Evolutionary conservation across 1,140 invertebrate species (phyloP).

Genomic region (Lasioglossum baleicum): DNA sequence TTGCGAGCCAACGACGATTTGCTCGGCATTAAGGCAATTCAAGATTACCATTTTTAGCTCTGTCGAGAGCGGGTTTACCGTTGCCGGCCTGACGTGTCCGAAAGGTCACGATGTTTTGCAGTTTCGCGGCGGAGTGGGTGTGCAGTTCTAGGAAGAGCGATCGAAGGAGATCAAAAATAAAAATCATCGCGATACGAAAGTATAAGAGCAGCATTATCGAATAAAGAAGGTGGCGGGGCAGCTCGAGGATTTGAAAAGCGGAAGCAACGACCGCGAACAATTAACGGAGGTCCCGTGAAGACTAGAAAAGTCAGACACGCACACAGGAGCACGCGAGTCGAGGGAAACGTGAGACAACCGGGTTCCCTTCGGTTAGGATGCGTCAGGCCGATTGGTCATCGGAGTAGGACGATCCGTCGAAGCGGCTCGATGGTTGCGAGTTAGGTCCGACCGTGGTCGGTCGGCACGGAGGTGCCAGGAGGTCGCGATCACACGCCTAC

Average conservation of each 20-base stretch:
- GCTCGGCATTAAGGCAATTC: background rate
- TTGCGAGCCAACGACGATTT: constrained; percentile 1
- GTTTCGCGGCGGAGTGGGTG: background rate
- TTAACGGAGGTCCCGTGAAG: background rate
- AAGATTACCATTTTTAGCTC: background rate
- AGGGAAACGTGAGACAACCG: constrained; percentile 60
- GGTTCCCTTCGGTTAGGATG: constrained; percentile 47
- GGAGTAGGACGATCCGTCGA: constrained; percentile 58
- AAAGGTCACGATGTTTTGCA: constrained; percentile 14
- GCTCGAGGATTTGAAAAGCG: background rate
- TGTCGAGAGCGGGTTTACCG: background rate
- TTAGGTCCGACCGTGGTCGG: constrained; percentile 22
- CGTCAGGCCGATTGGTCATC: constrained; percentile 66
- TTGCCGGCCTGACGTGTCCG: background rate
- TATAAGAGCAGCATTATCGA: too few relatives aligned
- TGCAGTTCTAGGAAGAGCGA: background rate
- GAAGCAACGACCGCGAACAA: background rate
- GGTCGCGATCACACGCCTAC: constrained; percentile 55
- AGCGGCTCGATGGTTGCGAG: constrained; percentile 43
- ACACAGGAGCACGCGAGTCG: background rate
- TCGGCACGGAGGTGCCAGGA: constrained; percentile 43
- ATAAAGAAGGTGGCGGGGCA: too few relatives aligned
- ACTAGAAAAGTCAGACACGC: background rate
- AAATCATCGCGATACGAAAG: too few relatives aligned
- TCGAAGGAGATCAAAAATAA: background rate